A percentile compares a stretch with the other conserved stretches of the same genome.
Evolutionary conservation across 2,888 invertebrate species (phyloP).

Genomic region (Lycaena phlaeas): DNA sequence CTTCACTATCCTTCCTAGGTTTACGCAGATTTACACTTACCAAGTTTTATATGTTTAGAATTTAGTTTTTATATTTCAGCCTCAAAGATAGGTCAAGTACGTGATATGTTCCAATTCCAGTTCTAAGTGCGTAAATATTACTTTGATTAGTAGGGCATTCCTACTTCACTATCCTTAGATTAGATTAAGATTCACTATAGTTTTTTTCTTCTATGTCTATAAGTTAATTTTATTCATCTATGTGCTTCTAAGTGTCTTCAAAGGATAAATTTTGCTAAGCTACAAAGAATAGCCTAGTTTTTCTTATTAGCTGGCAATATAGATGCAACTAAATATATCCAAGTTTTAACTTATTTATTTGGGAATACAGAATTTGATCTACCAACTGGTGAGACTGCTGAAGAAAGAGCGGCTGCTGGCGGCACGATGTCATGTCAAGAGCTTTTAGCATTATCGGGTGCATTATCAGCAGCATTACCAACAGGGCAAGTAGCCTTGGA

Average conservation of each 20-base stretch:
- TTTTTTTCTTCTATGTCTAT: neutral
- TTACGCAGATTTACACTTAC: neutral
- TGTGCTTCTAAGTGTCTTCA: too few relatives aligned
- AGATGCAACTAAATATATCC: too few relatives aligned
- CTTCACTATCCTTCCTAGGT: slow-evolving; percentile 32
- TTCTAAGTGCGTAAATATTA: too few relatives aligned
- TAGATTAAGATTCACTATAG: slow-evolving; percentile 3
- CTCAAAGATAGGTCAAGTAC: too few relatives aligned
- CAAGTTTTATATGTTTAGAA: neutral
- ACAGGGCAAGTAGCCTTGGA: slow-evolving; percentile 89
- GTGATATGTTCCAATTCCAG: too few relatives aligned
- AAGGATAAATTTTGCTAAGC: slow-evolving; percentile 8
- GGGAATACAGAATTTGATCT: slow-evolving; percentile 59
- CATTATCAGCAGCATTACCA: slow-evolving; percentile 91
- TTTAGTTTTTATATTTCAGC: neutral
- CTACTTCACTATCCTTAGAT: slow-evolving; percentile 3
- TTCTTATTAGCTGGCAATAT: too few relatives aligned
- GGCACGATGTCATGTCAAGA: slow-evolving; percentile 90
- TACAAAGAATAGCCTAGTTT: too few relatives aligned
- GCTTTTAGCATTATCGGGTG: slow-evolving; percentile 91
- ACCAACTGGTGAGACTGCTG: slow-evolving; percentile 59
- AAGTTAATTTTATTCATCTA: neutral
- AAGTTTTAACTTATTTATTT: too few relatives aligned
- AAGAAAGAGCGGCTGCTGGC: slow-evolving; percentile 58
- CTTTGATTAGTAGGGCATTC: neutral